Conservation (phyloP, 2,113 vertebrate species). For the Saguinus imperator region DNA sequence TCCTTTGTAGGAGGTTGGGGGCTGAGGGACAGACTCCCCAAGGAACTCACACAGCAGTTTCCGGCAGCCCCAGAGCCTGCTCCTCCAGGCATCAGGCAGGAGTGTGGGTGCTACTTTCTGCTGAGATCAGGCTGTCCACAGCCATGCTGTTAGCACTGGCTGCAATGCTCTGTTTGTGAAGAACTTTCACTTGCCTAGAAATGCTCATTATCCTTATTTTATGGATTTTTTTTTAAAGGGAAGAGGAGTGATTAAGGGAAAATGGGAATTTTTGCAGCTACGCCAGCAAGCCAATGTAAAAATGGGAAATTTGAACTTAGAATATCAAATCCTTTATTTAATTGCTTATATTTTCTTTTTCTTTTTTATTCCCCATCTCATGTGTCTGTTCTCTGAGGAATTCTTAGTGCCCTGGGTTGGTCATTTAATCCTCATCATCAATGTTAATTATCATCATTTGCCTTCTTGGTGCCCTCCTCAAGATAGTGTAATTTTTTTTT, state of each 20-base stretch:
- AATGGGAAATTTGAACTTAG: not conserved
- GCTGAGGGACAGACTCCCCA: not conserved
- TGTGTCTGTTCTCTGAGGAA: not conserved
- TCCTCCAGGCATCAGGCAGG: too few species aligned
- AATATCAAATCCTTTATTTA: not conserved
- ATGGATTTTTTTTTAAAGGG: not conserved
- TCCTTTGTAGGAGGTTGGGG: too few species aligned
- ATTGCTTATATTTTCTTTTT: not conserved
- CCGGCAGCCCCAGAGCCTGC: not conserved
- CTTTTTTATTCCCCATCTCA: not conserved
- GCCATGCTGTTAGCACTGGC: not conserved
- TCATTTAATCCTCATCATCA: not conserved
- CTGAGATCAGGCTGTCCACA: accelerated
- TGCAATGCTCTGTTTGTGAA: not conserved
- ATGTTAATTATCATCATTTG: not conserved
- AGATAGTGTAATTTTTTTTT: not conserved
- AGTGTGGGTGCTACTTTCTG: accelerated
- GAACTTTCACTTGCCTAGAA: not conserved
- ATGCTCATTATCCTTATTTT: not conserved
- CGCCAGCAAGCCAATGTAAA: not conserved
- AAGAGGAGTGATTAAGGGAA: not conserved
- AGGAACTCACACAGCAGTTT: not conserved
- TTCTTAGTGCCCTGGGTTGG: accelerated
- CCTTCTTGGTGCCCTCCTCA: not conserved
- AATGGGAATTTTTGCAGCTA: not conserved